Evolutionary conservation across 2,797 vertebrate genomes (phyloP).

Genomic region (Bothrops alternatus): DNA sequence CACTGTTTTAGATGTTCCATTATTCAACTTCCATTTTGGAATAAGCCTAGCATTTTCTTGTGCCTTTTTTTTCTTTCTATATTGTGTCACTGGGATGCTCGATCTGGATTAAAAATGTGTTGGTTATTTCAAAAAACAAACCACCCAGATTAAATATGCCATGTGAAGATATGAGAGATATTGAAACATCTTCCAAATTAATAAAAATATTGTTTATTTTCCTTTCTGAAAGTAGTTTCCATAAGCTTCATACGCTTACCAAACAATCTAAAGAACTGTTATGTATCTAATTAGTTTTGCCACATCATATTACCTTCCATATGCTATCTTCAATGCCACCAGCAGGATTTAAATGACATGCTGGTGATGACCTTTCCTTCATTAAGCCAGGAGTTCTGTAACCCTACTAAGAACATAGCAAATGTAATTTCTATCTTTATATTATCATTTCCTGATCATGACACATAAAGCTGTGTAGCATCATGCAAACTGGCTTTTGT

Average conservation of each 20-base stretch:
- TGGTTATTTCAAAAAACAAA: constrained; percentile 23
- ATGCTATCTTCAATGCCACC: constrained; percentile 12
- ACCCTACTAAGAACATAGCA: constrained; percentile 29
- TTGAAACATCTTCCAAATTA: constrained; percentile 28
- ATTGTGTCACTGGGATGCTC: constrained; percentile 82
- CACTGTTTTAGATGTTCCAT: constrained; percentile 77
- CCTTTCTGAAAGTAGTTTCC: constrained; percentile 32
- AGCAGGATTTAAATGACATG: constrained; percentile 27
- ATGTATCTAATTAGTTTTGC: constrained; percentile 38
- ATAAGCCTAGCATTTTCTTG: constrained; percentile 65
- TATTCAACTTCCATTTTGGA: constrained; percentile 72
- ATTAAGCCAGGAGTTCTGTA: neutral
- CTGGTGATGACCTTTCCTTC: constrained; percentile 49
- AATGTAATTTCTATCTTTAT: constrained; percentile 30
- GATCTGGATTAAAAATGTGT: constrained; percentile 78
- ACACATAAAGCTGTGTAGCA: constrained; percentile 42
- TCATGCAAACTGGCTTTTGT: constrained; percentile 36
- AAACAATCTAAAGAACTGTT: constrained; percentile 16
- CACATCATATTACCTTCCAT: neutral
- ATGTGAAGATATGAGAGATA: constrained; percentile 35
- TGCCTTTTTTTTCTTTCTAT: constrained; percentile 74
- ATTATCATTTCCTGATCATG: constrained; percentile 48
- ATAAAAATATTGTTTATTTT: constrained; percentile 36
- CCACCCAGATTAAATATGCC: constrained; percentile 47
- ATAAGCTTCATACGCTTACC: constrained; percentile 22